Conservation (phyloP, 92 coral and sea anemone genomes). For the Anthopleura xanthogrammica region DNA sequence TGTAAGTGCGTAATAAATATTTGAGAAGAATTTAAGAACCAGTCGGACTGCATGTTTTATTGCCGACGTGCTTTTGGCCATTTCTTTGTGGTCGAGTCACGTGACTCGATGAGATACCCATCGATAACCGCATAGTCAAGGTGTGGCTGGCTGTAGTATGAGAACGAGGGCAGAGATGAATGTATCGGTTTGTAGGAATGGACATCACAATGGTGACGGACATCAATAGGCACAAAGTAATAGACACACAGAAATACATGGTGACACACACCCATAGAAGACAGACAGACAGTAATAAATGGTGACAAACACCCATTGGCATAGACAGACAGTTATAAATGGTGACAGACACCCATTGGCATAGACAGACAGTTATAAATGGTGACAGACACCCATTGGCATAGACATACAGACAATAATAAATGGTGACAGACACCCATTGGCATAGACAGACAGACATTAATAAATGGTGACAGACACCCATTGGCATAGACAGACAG, state of each 20-base stretch:
- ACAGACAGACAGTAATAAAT: not conserved
- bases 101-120: not conserved
- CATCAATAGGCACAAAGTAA: too few relatives aligned
- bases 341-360: not conserved
- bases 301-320: not conserved
- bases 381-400: not conserved
- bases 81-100: conserved; percentile 3
- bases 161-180: not conserved
- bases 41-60: not conserved
- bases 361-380: not conserved
- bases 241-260: too few relatives aligned
- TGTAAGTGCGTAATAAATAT: not conserved
- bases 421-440: not conserved
- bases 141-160: not conserved
- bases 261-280: not conserved
- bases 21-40: not conserved
- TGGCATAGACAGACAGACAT: not conserved
- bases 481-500: not conserved
- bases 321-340: not conserved
- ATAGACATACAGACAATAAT: not conserved
- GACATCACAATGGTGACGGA: not conserved
- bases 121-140: not conserved
- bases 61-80: not conserved
- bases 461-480: not conserved
- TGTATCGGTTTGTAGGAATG: too few relatives aligned